These are phyloP conservation scores for Drosophila biarmipes DNA, from an alignment of 1,140 invertebrate genomes.

Conservation along the genomic window DNA sequence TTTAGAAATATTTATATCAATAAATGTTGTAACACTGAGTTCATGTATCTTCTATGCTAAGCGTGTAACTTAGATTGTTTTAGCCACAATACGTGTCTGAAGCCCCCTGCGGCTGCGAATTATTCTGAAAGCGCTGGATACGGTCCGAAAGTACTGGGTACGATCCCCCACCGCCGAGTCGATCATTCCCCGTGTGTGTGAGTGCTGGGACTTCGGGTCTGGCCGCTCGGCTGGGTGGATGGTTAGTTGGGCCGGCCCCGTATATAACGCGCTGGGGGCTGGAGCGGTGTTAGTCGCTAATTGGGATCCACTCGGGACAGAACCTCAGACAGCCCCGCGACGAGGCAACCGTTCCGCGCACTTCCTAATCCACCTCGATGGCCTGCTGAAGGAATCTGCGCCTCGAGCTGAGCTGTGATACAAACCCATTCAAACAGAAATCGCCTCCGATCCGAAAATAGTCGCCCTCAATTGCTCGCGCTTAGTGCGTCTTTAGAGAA, in stretches of 20 bases:
- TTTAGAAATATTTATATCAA: no score
- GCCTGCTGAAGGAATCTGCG: constrained; percentile 44
- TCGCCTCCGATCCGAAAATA: not conserved
- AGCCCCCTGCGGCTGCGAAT: not conserved
- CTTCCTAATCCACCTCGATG: constrained; percentile 42
- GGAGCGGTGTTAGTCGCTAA: constrained; percentile 62
- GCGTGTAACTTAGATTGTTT: not conserved
- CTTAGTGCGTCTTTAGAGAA: constrained; percentile 3
- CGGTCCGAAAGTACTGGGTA: constrained; percentile 5
- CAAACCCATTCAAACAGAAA: constrained; percentile 22
- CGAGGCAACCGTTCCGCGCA: constrained; percentile 28
- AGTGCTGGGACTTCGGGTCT: constrained; percentile 33
- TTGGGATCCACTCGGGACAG: constrained; percentile 53
- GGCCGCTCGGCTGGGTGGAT: constrained; percentile 35
- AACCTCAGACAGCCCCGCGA: constrained; percentile 14
- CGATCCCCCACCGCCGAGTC: constrained; percentile 11
- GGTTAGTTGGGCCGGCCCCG: constrained; percentile 23
- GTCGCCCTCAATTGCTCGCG: constrained; percentile 5
- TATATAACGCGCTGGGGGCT: constrained; percentile 72
- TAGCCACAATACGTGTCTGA: not conserved
- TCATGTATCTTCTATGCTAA: no score
- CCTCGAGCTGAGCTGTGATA: constrained; percentile 66
- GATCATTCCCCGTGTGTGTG: constrained; percentile 4
- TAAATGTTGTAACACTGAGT: not conserved
- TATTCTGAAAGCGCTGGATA: not conserved